Conservation (phyloP, 2,113 vertebrate species). For the Merops nubicus region DNA sequence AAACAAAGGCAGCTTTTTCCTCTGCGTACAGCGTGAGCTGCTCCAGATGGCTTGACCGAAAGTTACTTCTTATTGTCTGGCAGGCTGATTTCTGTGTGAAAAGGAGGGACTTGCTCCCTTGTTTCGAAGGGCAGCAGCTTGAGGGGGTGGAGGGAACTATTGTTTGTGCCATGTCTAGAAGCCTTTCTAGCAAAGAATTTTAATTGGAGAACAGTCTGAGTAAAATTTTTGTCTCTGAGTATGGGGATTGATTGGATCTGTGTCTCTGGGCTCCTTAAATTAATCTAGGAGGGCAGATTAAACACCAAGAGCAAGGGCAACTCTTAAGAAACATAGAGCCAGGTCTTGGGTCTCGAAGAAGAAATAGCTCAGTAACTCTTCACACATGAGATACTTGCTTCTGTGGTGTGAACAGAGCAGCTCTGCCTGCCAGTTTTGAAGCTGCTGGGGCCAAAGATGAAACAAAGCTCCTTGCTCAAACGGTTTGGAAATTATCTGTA, state of each 20-base stretch:
- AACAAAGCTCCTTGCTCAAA: neutral
- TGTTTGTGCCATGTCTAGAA: constrained; percentile 18
- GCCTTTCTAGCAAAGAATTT: constrained; percentile 45
- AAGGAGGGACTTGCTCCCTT: constrained; percentile 2
- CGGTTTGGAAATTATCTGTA: neutral
- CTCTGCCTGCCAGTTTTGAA: neutral
- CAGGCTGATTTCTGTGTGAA: constrained; percentile 33
- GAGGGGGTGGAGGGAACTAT: constrained; percentile 21
- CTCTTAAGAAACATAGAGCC: neutral
- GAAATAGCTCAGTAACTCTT: neutral
- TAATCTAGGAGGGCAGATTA: neutral
- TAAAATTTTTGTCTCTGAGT: neutral
- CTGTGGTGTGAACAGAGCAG: neutral
- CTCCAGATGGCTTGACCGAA: constrained; percentile 41
- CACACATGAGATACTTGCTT: neutral
- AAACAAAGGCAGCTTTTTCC: constrained; percentile 42
- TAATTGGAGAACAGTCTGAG: constrained; percentile 34
- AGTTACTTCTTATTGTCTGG: constrained; percentile 49
- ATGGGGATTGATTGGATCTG: neutral
- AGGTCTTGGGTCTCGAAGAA: neutral
- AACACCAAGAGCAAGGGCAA: neutral
- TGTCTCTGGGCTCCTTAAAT: neutral
- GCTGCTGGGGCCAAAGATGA: neutral
- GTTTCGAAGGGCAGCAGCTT: constrained; percentile 37
- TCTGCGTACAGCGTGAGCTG: neutral